Conservation (phyloP, 1,140 invertebrate species). For the Leptestheria dahalacensis region DNA sequence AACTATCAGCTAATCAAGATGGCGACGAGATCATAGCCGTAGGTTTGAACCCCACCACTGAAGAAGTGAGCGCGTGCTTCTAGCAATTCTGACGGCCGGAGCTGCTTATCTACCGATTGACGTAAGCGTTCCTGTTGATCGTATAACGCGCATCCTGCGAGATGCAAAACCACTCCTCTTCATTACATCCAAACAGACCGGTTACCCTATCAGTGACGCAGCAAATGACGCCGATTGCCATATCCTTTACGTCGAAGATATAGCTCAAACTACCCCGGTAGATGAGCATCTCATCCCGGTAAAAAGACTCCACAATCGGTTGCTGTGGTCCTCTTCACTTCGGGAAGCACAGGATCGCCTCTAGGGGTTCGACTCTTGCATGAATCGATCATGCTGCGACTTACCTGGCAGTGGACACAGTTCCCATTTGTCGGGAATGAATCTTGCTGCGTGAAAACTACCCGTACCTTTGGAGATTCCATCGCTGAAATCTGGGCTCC, state of each 20-base stretch:
- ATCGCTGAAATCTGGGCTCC: conserved; percentile 72
- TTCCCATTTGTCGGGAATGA: conserved; percentile 53
- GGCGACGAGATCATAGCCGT: conserved; percentile 53
- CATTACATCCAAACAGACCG: too few species aligned
- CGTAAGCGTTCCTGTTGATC: conserved; percentile 49
- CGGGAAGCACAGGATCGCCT: conserved; percentile 79
- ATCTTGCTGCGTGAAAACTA: conserved; percentile 69
- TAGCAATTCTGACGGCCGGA: conserved; percentile 63
- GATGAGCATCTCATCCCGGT: too few species aligned
- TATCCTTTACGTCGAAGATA: too few species aligned
- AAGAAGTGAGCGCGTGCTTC: conserved; percentile 46
- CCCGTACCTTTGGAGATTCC: conserved; percentile 74
- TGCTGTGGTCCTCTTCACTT: conserved; percentile 77
- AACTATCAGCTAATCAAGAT: background rate
- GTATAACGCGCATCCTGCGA: conserved; percentile 56
- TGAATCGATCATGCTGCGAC: conserved; percentile 54
- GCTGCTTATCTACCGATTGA: conserved; percentile 69
- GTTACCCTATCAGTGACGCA: too few species aligned
- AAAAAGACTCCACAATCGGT: background rate
- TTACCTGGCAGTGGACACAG: conserved; percentile 65
- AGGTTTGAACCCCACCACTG: conserved; percentile 54
- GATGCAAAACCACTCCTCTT: conserved; percentile 50
- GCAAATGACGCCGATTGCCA: too few species aligned
- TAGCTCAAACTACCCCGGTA: too few species aligned
- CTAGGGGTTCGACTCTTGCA: conserved; percentile 81